Evolutionary conservation across 2,888 invertebrate genomes (phyloP).

Genomic region (Metacarcinus magister): DNA sequence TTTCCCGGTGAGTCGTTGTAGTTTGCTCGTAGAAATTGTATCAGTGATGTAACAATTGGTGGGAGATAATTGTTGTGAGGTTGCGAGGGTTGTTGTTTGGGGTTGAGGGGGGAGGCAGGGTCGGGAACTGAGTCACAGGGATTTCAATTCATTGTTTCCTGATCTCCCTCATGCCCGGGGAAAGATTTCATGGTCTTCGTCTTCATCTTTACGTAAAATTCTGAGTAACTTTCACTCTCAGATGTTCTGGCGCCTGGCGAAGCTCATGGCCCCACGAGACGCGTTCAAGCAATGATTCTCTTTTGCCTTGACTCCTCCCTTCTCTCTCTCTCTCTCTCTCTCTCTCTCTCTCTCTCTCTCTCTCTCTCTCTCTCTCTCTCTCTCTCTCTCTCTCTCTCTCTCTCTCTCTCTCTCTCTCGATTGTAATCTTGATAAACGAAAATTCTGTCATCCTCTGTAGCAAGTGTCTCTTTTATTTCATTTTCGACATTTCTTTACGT

Average conservation of each 20-base stretch:
- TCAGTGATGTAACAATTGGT: neutral
- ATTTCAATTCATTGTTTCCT: neutral
- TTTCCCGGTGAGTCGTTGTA: neutral
- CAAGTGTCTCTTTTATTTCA: neutral
- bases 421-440: neutral
- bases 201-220: neutral
- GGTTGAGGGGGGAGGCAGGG: neutral
- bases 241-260: neutral
- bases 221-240: neutral
- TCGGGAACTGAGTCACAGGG: neutral
- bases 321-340: neutral
- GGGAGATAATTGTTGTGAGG: neutral
- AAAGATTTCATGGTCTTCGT: neutral
- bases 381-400: constrained; percentile 26
- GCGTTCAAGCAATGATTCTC: neutral
- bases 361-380: constrained; percentile 20
- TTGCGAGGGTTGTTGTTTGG: neutral
- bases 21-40: neutral
- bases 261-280: neutral
- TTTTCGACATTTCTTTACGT: neutral
- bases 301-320: neutral
- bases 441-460: constrained; percentile 19
- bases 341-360: constrained; percentile 10
- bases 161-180: neutral
- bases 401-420: constrained; percentile 17